These are phyloP conservation scores for Phrynosoma blainvillii DNA, from an alignment of 2,113 vertebrate genomes.

Conservation along the genomic window DNA sequence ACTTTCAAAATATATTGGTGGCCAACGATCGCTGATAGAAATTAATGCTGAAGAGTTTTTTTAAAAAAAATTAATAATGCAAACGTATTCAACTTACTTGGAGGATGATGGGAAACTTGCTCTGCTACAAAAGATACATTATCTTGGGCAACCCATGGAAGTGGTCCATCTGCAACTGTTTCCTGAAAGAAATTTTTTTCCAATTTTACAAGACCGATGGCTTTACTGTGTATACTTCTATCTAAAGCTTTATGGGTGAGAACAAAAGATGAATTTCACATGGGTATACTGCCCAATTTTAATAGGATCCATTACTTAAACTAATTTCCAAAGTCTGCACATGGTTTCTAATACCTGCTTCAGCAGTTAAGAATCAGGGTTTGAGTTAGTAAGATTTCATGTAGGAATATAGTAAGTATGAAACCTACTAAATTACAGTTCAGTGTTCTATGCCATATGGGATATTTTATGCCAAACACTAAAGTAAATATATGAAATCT, in stretches of 20 bases:
- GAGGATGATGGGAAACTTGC: conserved; percentile 98
- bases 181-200: conserved; percentile 83
- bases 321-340: not conserved
- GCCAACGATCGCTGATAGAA: not conserved
- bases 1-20: not conserved
- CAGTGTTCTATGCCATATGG: not conserved
- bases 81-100: conserved; percentile 85
- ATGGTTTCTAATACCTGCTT: too few relatives aligned
- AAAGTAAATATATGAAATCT: not conserved
- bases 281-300: too few relatives aligned
- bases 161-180: conserved; percentile 89
- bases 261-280: not conserved
- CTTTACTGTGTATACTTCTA: not conserved
- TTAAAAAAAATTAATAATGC: not conserved
- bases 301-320: not conserved
- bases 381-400: not conserved
- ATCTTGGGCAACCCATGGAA: conserved; percentile 89
- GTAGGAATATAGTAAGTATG: not conserved
- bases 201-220: not conserved
- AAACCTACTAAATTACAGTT: not conserved
- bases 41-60: not conserved
- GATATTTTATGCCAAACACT: not conserved
- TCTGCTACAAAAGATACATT: conserved; percentile 95
- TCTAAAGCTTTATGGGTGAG: not conserved
- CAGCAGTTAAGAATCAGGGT: too few relatives aligned